Evolutionary conservation across 2,888 invertebrate genomes (phyloP).

Genomic region (Eledona agricola): DNA sequence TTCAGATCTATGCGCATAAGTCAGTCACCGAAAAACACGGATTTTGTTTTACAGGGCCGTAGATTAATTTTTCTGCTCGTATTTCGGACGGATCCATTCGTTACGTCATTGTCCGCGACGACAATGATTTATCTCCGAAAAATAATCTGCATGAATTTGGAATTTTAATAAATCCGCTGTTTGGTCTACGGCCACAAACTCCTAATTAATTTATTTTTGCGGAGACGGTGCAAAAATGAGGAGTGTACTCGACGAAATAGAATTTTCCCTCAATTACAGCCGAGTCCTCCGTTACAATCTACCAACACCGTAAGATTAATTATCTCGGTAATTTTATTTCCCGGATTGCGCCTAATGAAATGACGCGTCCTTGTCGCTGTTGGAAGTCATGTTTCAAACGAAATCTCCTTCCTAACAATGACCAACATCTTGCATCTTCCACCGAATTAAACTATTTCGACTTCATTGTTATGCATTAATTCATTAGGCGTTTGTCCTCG

Average conservation of each 20-base stretch:
- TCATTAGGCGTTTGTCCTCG: conserved; percentile 34
- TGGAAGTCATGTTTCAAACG: not conserved
- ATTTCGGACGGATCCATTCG: conserved; percentile 24
- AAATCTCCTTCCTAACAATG: conserved; percentile 14
- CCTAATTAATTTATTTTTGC: conserved; percentile 3
- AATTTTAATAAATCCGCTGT: conserved; percentile 9
- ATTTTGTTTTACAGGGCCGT: too few relatives aligned
- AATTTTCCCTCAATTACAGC: conserved; percentile 22
- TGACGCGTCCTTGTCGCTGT: conserved; percentile 3
- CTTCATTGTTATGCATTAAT: conserved; percentile 36
- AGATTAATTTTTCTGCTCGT: conserved; percentile 16
- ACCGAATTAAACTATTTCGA: conserved; percentile 31
- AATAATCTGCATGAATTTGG: conserved; percentile 9
- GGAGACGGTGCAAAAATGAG: too few relatives aligned
- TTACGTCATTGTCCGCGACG: conserved; percentile 14
- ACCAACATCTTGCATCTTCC: conserved; percentile 23
- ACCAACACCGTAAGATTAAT: conserved; percentile 20
- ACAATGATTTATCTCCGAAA: conserved; percentile 19
- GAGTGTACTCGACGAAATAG: too few relatives aligned
- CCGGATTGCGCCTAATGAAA: conserved; percentile 13
- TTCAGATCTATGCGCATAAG: too few relatives aligned
- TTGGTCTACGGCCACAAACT: conserved; percentile 1
- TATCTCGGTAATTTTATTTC: conserved; percentile 23
- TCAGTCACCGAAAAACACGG: too few relatives aligned
- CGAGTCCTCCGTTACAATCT: conserved; percentile 2